A percentile compares a stretch with the other conserved stretches of the same genome.
Conservation (phyloP, 2,888 invertebrate species). For the Apodemia mormo region DNA sequence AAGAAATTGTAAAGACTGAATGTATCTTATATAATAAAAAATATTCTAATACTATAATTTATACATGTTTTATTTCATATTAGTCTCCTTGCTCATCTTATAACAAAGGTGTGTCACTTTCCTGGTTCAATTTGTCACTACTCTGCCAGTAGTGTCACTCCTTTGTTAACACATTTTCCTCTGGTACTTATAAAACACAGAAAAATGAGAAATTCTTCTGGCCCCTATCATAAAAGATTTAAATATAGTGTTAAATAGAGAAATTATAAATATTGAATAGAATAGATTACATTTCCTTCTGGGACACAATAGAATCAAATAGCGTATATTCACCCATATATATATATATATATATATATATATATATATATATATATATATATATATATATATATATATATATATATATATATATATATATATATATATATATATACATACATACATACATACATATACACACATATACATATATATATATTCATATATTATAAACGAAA, state of each 20-base stretch:
- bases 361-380: too few species aligned
- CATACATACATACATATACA: too few species aligned
- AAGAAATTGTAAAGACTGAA: constrained; percentile 1
- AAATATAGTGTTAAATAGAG: constrained; percentile 31
- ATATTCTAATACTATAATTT: background rate
- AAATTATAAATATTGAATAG: constrained; percentile 26
- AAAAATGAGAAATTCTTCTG: constrained; percentile 32
- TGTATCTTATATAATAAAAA: constrained; percentile 9
- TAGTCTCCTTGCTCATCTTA: constrained; percentile 27
- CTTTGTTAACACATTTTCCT: constrained; percentile 32
- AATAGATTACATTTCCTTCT: constrained; percentile 26
- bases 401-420: too few species aligned
- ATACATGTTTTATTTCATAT: background rate
- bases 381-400: too few species aligned
- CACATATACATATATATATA: too few species aligned
- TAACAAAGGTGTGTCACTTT: constrained; percentile 28
- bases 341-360: too few species aligned
- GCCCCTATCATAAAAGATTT: constrained; percentile 28
- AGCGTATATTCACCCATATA: constrained; percentile 26
- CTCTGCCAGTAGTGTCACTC: too few species aligned
- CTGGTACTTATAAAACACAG: constrained; percentile 33
- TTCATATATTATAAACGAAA: too few species aligned
- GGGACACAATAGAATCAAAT: too few species aligned
- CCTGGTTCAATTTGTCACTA: constrained; percentile 24
- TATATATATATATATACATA: too few species aligned